Conservation (phyloP, 2,797 vertebrate species). For the Threskiornis aethiopicus region DNA sequence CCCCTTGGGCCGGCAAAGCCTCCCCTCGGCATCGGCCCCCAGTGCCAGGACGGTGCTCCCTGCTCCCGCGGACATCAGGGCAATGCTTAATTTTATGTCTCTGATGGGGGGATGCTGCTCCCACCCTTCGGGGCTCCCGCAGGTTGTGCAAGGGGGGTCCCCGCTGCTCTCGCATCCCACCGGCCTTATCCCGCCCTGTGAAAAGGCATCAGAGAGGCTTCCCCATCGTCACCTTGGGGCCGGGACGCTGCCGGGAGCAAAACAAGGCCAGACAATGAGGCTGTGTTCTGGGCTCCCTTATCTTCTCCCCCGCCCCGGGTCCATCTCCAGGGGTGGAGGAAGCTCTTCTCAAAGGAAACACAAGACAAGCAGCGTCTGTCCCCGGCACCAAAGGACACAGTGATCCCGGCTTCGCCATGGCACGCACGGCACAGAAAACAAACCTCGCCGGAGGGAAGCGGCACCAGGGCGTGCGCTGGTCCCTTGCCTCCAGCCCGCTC, state of each 20-base stretch:
- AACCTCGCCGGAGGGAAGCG: accelerated
- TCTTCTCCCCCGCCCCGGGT: neutral
- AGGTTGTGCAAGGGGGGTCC: accelerated
- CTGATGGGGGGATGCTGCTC: neutral
- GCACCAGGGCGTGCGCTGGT: accelerated
- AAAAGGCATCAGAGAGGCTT: neutral
- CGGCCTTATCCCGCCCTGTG: accelerated
- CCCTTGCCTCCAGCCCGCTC: accelerated
- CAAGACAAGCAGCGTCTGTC: neutral
- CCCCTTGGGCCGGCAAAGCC: neutral
- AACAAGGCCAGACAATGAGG: neutral
- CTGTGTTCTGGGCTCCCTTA: neutral
- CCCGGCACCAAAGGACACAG: neutral
- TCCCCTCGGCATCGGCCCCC: neutral
- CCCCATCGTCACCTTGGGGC: neutral
- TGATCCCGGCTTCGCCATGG: accelerated
- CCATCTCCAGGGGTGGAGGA: neutral
- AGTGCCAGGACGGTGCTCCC: accelerated
- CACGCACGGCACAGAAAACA: neutral
- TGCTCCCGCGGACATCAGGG: neutral
- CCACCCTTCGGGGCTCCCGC: accelerated
- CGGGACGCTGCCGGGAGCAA: accelerated
- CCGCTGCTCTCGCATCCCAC: accelerated
- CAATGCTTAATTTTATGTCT: neutral
- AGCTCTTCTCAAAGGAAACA: neutral